A percentile compares a stretch with the other conserved stretches of the same genome.
Conservation (phyloP, 2,113 vertebrate genomes). For the Neotoma lepida region DNA sequence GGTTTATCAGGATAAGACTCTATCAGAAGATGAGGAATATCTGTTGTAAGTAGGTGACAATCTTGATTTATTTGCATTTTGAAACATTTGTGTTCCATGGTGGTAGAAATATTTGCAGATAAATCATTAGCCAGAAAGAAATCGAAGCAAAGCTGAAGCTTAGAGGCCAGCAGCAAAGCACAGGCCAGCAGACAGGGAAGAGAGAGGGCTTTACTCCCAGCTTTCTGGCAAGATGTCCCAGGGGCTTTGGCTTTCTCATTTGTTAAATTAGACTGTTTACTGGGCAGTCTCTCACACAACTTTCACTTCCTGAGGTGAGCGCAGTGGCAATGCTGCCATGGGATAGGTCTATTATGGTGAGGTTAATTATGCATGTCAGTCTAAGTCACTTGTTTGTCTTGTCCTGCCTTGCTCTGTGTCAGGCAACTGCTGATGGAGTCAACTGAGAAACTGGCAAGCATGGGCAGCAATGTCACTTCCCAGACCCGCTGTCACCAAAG, state of each 20-base stretch:
- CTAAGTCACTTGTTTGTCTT: slow-evolving; percentile 33
- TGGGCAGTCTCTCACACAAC: neutral
- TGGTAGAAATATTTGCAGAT: slow-evolving; percentile 32
- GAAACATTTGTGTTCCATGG: neutral
- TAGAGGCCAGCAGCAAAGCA: neutral
- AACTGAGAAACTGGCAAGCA: neutral
- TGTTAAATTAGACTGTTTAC: neutral
- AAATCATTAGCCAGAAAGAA: slow-evolving; percentile 44
- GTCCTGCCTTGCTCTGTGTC: slow-evolving; percentile 18
- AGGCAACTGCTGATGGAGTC: slow-evolving; percentile 33
- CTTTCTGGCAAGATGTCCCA: neutral
- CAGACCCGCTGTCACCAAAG: neutral
- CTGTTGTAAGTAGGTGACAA: neutral
- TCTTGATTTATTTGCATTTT: slow-evolving; percentile 35
- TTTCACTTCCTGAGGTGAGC: neutral
- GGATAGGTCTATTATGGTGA: neutral
- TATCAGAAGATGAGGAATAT: neutral
- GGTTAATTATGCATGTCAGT: slow-evolving; percentile 47
- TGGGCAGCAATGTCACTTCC: neutral
- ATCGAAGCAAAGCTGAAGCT: neutral
- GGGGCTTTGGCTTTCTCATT: neutral
- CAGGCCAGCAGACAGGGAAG: neutral
- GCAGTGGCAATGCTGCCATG: neutral
- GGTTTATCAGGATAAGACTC: neutral
- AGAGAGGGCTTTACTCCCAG: neutral